Conservation (phyloP, 2,797 vertebrate genomes). For the Avahi laniger region DNA sequence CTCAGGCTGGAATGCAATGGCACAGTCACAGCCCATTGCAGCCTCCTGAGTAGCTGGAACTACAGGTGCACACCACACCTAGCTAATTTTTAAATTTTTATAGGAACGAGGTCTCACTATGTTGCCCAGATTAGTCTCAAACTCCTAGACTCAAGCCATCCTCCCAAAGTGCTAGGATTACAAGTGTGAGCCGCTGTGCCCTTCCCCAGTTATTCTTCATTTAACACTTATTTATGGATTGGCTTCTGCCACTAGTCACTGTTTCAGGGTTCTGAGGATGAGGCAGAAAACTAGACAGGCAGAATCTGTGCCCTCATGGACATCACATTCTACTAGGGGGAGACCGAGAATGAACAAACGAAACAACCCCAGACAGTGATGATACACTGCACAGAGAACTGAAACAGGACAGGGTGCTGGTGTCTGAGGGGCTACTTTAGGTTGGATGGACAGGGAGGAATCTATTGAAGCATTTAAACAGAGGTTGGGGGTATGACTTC, state of each 20-base stretch:
- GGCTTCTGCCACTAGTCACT: not conserved
- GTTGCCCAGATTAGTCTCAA: not conserved
- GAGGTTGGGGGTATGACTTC: not conserved
- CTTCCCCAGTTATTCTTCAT: not conserved
- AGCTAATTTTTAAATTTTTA: not conserved
- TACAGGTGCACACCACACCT: not conserved
- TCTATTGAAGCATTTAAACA: not conserved
- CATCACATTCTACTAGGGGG: not conserved
- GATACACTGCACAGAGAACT: not conserved
- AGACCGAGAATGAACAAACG: not conserved
- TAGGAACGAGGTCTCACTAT: not conserved
- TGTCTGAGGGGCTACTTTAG: not conserved
- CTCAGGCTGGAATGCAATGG: not conserved
- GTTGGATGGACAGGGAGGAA: not conserved
- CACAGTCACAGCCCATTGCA: not conserved
- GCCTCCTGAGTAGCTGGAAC: not conserved
- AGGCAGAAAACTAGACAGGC: not conserved
- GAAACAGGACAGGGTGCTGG: rapidly evolving
- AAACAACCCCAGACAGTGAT: not conserved
- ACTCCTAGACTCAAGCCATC: not conserved
- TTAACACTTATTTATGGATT: not conserved
- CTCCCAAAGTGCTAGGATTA: not conserved
- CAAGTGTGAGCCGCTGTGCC: not conserved
- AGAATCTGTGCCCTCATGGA: not conserved
- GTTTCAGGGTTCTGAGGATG: not conserved